These are phyloP conservation scores for Gobius niger DNA, from an alignment of 2,113 vertebrate species.

Conservation along the genomic window DNA sequence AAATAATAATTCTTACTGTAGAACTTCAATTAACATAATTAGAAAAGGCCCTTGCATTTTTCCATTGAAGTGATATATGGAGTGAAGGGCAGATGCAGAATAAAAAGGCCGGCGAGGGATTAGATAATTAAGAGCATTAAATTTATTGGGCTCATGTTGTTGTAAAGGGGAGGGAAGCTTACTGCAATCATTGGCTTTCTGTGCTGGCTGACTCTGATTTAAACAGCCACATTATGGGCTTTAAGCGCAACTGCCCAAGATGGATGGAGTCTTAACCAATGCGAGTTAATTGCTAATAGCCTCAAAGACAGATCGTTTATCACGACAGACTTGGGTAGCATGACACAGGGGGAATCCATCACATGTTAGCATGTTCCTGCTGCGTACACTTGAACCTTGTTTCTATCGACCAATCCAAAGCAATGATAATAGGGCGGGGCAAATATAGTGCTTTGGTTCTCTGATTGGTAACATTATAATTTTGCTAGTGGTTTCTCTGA, in stretches of 20 bases:
- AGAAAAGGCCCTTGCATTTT: slow-evolving; percentile 23
- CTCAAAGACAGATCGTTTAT: slow-evolving; percentile 40
- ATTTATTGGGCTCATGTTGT: slow-evolving; percentile 36
- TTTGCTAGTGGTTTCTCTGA: too few relatives aligned
- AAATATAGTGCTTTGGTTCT: slow-evolving; percentile 13
- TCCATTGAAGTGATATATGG: slow-evolving; percentile 37
- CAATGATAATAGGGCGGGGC: not conserved
- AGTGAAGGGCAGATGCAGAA: slow-evolving; percentile 19
- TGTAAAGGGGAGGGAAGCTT: slow-evolving; percentile 13
- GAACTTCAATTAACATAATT: slow-evolving; percentile 14
- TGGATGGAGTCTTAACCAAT: slow-evolving; percentile 43
- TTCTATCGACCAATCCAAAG: slow-evolving; percentile 10
- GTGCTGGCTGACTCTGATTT: slow-evolving; percentile 35
- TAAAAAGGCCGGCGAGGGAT: slow-evolving; percentile 37
- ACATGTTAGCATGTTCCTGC: slow-evolving; percentile 18
- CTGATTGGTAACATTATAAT: too few relatives aligned
- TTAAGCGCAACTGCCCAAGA: slow-evolving; percentile 47
- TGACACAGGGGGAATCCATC: slow-evolving; percentile 48
- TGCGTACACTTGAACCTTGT: slow-evolving; percentile 19
- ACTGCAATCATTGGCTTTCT: slow-evolving; percentile 61
- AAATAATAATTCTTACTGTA: not conserved
- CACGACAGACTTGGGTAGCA: slow-evolving; percentile 45
- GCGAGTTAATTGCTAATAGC: slow-evolving; percentile 41
- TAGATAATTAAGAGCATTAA: slow-evolving; percentile 55
- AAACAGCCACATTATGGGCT: slow-evolving; percentile 50